These are phyloP conservation scores for Pseudomyrmex sp. DNA, from an alignment of 1,140 invertebrate species.

Conservation along the genomic window DNA sequence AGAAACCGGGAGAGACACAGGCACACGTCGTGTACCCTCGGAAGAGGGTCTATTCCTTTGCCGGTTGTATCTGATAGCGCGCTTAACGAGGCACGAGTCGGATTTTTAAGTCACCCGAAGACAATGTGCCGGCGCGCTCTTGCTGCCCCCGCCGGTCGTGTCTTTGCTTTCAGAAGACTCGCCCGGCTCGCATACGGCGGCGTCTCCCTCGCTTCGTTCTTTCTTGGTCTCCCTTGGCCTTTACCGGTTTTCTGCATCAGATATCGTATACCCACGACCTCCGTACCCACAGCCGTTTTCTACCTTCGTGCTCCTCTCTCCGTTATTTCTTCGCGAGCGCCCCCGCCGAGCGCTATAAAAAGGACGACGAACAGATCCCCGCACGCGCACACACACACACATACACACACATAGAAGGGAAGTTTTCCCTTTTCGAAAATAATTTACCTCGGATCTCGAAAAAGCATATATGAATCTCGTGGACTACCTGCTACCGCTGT, in stretches of 20 bases:
- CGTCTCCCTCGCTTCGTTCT: conserved; percentile 41
- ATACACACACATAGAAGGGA: no score
- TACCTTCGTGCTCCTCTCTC: conserved; percentile 10
- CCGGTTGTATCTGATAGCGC: conserved; percentile 81
- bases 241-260: conserved; percentile 84
- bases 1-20: conserved; percentile 34
- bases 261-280: conserved; percentile 82
- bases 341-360: conserved; percentile 11
- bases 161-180: conserved; percentile 75
- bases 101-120: conserved; percentile 84
- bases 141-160: conserved; percentile 68
- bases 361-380: not conserved
- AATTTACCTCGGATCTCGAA: not conserved
- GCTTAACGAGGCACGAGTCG: conserved; percentile 84
- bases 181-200: conserved; percentile 42
- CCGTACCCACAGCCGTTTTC: conserved; percentile 58
- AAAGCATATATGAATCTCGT: not conserved
- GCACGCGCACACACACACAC: no score
- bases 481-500: conserved; percentile 3
- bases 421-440: conserved; percentile 2
- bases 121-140: conserved; percentile 78
- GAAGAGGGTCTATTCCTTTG: conserved; percentile 69
- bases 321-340: not conserved
- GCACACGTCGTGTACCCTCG: conserved; percentile 63
- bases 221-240: conserved; percentile 68